phyloP scores from a whole-genome alignment of 2,888 invertebrate species.

The Lymantria dispar region DNA sequence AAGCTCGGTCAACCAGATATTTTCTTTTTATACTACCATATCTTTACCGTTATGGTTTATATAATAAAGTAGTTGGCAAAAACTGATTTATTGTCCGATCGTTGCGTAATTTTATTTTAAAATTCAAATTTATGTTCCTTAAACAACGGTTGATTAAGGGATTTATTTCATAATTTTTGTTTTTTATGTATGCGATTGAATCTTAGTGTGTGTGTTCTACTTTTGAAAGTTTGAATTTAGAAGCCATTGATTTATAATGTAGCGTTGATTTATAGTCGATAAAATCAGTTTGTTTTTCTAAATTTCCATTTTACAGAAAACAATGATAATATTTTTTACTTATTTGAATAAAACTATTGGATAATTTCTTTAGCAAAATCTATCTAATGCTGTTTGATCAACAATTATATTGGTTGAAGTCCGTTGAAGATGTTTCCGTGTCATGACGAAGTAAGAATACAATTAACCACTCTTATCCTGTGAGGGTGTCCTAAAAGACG shows the following conservation, averaged over 20 bases:
- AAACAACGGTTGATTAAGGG: constrained; percentile 1
- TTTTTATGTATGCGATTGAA: background rate
- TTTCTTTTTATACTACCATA: constrained; percentile 50
- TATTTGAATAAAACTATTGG: too few relatives aligned
- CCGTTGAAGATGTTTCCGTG: too few relatives aligned
- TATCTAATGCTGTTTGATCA: too few relatives aligned
- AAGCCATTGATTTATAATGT: constrained; percentile 3
- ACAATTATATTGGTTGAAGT: too few relatives aligned
- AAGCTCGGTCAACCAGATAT: too few relatives aligned
- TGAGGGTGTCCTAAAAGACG: too few relatives aligned
- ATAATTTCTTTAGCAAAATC: too few relatives aligned
- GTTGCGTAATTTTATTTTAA: constrained; percentile 34
- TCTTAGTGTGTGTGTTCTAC: background rate
- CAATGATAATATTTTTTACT: too few relatives aligned
- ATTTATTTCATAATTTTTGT: background rate
- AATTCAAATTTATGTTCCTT: constrained; percentile 11
- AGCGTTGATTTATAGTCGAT: background rate
- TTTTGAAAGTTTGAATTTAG: background rate
- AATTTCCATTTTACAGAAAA: background rate
- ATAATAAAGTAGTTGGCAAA: constrained; percentile 26
- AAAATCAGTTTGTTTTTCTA: background rate
- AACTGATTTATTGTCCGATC: constrained; percentile 39
- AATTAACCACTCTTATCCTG: too few relatives aligned
- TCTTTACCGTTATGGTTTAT: constrained; percentile 31
- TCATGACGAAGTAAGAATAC: too few relatives aligned